Percentiles rank a stretch among this genome's conserved stretches.
phyloP scores from a whole-genome alignment of 2,888 invertebrate genomes.

The Pristionchus japonicus region DNA sequence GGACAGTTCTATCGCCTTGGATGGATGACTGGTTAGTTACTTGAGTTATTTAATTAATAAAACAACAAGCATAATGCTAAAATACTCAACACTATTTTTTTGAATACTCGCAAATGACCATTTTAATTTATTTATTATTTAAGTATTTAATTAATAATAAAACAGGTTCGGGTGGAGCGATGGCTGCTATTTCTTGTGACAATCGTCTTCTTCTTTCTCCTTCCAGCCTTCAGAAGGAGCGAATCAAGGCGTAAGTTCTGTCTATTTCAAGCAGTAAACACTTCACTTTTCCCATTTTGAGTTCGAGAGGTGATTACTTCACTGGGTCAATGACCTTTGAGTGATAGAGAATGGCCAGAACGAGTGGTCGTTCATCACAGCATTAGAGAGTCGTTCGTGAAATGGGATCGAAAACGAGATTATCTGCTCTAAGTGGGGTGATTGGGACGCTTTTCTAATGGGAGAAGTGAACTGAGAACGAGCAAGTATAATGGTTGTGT shows the following conservation, averaged over 20 bases:
- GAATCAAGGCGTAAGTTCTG: constrained; percentile 52
- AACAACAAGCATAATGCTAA: not conserved
- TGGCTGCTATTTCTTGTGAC: constrained; percentile 79
- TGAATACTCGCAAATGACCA: not conserved
- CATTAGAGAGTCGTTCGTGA: not conserved
- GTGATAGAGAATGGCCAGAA: not conserved
- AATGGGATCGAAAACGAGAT: not conserved
- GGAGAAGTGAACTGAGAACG: not conserved
- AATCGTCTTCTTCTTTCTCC: constrained; percentile 92
- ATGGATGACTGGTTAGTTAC: constrained; percentile 87
- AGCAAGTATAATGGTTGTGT: not conserved
- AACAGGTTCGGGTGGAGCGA: constrained; percentile 86
- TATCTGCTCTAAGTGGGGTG: not conserved
- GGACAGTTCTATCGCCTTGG: constrained; percentile 91
- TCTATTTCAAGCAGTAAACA: not conserved
- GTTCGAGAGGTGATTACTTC: not conserved
- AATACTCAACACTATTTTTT: too few relatives aligned
- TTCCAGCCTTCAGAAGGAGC: constrained; percentile 95
- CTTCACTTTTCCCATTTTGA: not conserved
- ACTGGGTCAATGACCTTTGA: not conserved
- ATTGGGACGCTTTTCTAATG: not conserved
- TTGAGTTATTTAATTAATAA: not conserved
- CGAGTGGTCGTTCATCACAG: too few relatives aligned
- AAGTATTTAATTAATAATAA: not conserved
- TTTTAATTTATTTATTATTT: not conserved